Base-by-base conservation (phyloP, 2,888 invertebrate genomes). In the Thecocarcelia acutangulata region DNA sequence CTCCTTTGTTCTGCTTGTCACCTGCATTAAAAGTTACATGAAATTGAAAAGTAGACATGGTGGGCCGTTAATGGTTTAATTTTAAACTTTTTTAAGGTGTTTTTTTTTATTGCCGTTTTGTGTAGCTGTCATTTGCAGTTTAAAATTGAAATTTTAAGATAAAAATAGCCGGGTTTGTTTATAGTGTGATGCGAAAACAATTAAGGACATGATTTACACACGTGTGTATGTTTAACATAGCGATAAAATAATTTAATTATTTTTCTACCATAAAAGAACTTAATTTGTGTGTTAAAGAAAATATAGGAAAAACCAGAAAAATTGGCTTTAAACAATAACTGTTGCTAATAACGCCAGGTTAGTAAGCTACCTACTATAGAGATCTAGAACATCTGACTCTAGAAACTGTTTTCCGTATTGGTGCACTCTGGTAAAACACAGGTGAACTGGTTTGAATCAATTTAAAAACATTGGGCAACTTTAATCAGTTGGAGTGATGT, bases 101-200 rank as follows among this genome's bases (percentile, higher is more conserved):
- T 15, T n/a, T 37, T 54, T 33, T 48, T 58, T 63, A 28, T 70
- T 37, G 33, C 19, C 4, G 48, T 48, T 64, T 17, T 50, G 50
- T 72, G 63, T 70, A 77, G 15, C 48, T 78, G 70, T 78, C 77
- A 58, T 64, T 58, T 50, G 13, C 63, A 77, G 44, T 77, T 70
- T 59, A 59, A 59, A 59, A 5, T 44, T 52, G 50, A 12, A 52
- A 50, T 9, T 48, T 42, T 11, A 46, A 48, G n/a, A 54, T 46
- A 28, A 42, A 28, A 40, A 37, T 33, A 50, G 15, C 1, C 12
- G 28, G 6, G 6, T 28, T 28, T 28, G 6, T 28, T 28, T 15
- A 24, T 24, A 40, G 2, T 15, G 9, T 11, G 50, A 15, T 24
- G 21, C 64, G 59, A 64, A 21, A 74, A 40, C 48, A 52, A 68